Evolutionary conservation across 2,113 vertebrate genomes (phyloP).

Genomic region (Microtus montanus): DNA sequence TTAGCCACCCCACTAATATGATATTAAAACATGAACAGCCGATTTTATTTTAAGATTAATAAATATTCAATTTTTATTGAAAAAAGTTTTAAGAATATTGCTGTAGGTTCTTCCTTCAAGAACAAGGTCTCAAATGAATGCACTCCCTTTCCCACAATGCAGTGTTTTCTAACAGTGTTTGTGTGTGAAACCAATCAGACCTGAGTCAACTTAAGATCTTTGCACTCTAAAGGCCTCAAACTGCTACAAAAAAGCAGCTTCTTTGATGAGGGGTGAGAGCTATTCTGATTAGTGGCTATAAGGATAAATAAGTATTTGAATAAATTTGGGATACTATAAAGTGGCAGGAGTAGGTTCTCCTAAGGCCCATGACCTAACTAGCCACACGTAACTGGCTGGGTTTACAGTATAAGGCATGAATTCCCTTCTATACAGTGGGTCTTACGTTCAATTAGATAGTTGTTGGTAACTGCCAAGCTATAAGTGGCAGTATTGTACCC

Average conservation of each 20-base stretch:
- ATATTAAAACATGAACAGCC: not conserved
- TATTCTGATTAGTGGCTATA: not conserved
- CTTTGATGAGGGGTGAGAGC: not conserved
- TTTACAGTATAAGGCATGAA: not conserved
- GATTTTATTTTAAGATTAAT: constrained; percentile 12
- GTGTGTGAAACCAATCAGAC: constrained; percentile 23
- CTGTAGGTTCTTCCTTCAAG: not conserved
- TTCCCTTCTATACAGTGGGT: no score
- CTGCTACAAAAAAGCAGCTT: not conserved
- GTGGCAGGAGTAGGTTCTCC: not conserved
- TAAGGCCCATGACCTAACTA: not conserved
- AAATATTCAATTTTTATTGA: not conserved
- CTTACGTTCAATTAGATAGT: not conserved
- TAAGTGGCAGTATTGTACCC: not conserved
- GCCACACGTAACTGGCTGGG: not conserved
- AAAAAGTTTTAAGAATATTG: not conserved
- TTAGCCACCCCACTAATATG: not conserved
- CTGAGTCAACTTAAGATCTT: not conserved
- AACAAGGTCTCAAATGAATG: constrained; percentile 3
- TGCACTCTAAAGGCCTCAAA: not conserved
- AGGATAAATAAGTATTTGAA: not conserved
- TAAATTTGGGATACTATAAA: not conserved
- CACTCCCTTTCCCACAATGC: not conserved
- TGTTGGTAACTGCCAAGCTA: not conserved
- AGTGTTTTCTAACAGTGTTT: constrained; percentile 18